Base-by-base conservation (phyloP, 2,797 vertebrate genomes). In the Eutrigla gurnardus region DNA sequence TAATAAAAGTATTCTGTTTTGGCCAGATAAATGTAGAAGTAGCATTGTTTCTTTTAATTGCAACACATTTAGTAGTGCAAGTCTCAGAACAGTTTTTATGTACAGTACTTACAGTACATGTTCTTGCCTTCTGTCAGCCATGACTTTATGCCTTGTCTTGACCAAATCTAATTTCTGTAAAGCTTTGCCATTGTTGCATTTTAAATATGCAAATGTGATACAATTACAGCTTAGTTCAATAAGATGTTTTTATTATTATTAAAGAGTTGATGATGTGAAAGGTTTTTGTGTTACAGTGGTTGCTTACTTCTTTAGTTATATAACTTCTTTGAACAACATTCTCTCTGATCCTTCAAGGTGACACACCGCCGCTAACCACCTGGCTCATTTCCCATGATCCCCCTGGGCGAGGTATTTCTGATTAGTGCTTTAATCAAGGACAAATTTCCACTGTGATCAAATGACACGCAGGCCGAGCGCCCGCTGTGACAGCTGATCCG, bases 381-480 rank as follows among this genome's bases (percentile, higher is more conserved):
- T 63, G 85, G 81, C 52, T 13, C 6, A 0, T 78, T 73, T 82
- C 79, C 76, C 81, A 86, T 75, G 49, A 86, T 74, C 5, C 77
- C 60, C 58, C 70, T 60, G 58, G 49, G 52, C 39, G 14, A 65
- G 47, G 70, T 57, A 65, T 60, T 52, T 77, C 63, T 66, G 70
- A 88, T 89, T 82, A 88, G 78, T 14, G 53, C 62, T 72, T 82
- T 86, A 88, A 91, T 88, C 57, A 84, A 39, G 59, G 63, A 80
- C 76, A 62, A n/a, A 81, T 88, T 91, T 88, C 84, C 87, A 91
- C 80, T 13, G 47, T 6, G 84, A 80, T 92, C 91, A n/a, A 10
- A 74, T 91, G 74, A 84, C 89, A 86, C 0, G 55, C 17, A 18
- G 57, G 69, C 71, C 2, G 36, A 71, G 35, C 9, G 36, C 57